phyloP scores from a whole-genome alignment of 2,113 vertebrate genomes.

The Lutjanus erythropterus region DNA sequence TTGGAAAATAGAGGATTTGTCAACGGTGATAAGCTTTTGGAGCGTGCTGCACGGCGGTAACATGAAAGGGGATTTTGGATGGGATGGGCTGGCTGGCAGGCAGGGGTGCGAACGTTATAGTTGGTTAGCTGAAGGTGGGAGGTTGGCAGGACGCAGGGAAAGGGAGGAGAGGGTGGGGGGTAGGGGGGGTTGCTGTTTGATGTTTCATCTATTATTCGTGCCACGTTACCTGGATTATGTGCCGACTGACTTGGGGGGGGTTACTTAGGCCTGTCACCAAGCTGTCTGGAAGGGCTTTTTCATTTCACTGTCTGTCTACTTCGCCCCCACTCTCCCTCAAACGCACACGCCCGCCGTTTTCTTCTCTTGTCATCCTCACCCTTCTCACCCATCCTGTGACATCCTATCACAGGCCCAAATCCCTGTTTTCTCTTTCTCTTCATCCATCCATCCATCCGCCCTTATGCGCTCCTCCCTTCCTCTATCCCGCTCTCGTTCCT shows the following conservation, averaged over 20 bases:
- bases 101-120: constrained; percentile 57
- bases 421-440: constrained; percentile 43
- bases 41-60: constrained; percentile 41
- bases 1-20: constrained; percentile 73
- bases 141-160: constrained; percentile 41
- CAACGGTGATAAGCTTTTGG: constrained; percentile 65
- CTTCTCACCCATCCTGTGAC: constrained; percentile 53
- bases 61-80: constrained; percentile 73
- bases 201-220: constrained; percentile 75
- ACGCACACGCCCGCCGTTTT: constrained; percentile 49
- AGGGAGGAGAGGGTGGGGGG: neutral
- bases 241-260: constrained; percentile 46
- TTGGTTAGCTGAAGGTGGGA: constrained; percentile 65
- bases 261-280: constrained; percentile 73
- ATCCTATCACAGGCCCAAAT: constrained; percentile 61
- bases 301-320: constrained; percentile 58
- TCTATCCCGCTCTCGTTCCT: constrained; percentile 39
- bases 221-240: constrained; percentile 79
- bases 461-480: constrained; percentile 26
- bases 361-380: constrained; percentile 52
- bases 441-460: constrained; percentile 48
- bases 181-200: constrained; percentile 61
- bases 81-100: constrained; percentile 59
- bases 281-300: constrained; percentile 64
- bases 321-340: constrained; percentile 30